Conservation (phyloP, 2,888 invertebrate genomes). For the Epirrhoe tristata region DNA sequence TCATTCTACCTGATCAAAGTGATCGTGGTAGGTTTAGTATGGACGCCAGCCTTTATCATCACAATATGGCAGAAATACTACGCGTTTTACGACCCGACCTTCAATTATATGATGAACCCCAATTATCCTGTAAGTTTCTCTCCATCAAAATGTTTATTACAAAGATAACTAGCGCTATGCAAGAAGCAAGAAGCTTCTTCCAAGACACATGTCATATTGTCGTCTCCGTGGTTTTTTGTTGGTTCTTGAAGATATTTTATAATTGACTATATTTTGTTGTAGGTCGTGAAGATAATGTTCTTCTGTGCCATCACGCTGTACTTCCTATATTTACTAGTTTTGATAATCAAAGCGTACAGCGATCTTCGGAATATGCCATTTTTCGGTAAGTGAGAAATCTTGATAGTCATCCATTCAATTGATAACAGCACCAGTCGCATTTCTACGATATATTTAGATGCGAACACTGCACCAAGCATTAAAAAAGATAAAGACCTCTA, state of each 20-base stretch:
- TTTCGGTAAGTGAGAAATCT: slow-evolving; percentile 94
- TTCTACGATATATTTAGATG: too few species aligned
- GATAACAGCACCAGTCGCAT: too few species aligned
- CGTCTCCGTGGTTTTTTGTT: neutral
- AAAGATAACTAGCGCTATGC: too few species aligned
- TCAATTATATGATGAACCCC: slow-evolving; percentile 94
- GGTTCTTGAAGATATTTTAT: too few species aligned
- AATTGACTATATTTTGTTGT: slow-evolving; percentile 44
- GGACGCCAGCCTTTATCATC: slow-evolving; percentile 94
- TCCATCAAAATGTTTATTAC: neutral
- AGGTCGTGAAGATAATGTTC: slow-evolving; percentile 97
- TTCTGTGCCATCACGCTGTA: slow-evolving; percentile 94
- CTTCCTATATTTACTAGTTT: slow-evolving; percentile 92
- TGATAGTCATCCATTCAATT: too few species aligned
- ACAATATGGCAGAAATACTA: slow-evolving; percentile 96
- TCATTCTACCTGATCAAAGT: slow-evolving; percentile 97
- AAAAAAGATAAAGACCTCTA: too few species aligned
- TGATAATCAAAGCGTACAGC: slow-evolving; percentile 95
- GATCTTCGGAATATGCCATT: slow-evolving; percentile 98
- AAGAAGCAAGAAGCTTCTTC: neutral
- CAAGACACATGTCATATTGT: too few species aligned
- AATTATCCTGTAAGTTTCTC: slow-evolving; percentile 90
- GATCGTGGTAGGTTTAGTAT: slow-evolving; percentile 93
- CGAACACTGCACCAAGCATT: too few species aligned
- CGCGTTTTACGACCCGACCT: slow-evolving; percentile 95